Evolutionary conservation across 2,113 vertebrate genomes (phyloP).

Genomic region (Gambusia affinis): DNA sequence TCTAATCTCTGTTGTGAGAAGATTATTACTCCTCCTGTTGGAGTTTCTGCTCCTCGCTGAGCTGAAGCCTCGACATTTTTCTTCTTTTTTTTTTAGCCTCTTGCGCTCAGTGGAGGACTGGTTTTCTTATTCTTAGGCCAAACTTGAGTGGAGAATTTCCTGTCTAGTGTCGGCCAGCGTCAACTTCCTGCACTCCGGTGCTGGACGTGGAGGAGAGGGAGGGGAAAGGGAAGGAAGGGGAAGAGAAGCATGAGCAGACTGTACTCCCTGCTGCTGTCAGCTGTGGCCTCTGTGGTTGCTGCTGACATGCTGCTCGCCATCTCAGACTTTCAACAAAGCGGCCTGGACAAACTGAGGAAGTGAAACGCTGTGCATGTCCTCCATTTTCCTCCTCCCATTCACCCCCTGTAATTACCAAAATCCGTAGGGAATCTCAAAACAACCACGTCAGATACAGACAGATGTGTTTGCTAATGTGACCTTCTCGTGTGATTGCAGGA

Average conservation of each 20-base stretch:
- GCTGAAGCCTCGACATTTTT: constrained; percentile 16
- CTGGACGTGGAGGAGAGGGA: constrained; percentile 58
- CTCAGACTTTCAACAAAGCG: constrained; percentile 44
- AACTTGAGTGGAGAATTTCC: constrained; percentile 75
- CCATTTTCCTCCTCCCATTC: constrained; percentile 1
- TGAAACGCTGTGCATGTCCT: constrained; percentile 31
- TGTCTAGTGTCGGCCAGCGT: constrained; percentile 69
- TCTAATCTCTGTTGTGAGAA: constrained; percentile 71
- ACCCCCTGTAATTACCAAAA: constrained; percentile 11
- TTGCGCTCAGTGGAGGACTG: constrained; percentile 13
- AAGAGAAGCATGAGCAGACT: constrained; percentile 61
- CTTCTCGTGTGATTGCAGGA: constrained; percentile 62
- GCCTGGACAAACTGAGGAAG: constrained; percentile 40
- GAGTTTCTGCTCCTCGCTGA: constrained; percentile 13
- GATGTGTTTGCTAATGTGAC: constrained; percentile 32
- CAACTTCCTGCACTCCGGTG: constrained; percentile 72
- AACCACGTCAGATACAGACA: constrained; percentile 13
- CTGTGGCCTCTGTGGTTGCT: constrained; percentile 42
- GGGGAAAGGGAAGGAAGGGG: constrained; percentile 66
- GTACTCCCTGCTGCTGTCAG: constrained; percentile 57
- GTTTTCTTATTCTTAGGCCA: constrained; percentile 62
- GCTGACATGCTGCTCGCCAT: constrained; percentile 10
- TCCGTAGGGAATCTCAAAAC: constrained; percentile 10
- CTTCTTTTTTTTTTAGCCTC: constrained; percentile 27
- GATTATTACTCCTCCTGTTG: constrained; percentile 57